Conservation (phyloP, 2,113 vertebrate genomes). For the Trachemys scripta region DNA sequence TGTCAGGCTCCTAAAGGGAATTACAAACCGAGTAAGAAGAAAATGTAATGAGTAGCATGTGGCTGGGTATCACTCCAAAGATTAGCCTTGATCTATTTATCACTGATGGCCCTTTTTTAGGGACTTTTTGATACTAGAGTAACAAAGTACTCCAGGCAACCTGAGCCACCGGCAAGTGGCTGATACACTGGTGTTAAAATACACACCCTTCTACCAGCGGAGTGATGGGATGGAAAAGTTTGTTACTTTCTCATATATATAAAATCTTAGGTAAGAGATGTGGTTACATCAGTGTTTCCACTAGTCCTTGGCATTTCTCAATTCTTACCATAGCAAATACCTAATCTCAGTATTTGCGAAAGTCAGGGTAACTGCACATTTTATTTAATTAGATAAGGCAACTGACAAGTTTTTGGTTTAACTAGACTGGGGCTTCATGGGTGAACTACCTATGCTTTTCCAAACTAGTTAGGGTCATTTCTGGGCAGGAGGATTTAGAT, state of each 20-base stretch:
- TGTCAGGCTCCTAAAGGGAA: neutral
- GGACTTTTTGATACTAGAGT: neutral
- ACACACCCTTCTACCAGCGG: neutral
- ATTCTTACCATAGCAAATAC: neutral
- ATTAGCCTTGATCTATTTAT: neutral
- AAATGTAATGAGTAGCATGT: rapidly evolving
- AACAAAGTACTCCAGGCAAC: neutral
- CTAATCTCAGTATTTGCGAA: no score
- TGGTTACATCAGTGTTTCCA: neutral
- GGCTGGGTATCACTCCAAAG: neutral
- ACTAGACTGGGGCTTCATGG: neutral
- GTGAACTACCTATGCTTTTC: neutral
- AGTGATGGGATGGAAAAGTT: neutral
- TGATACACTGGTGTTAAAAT: neutral
- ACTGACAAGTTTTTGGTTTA: neutral
- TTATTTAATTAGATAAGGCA: neutral
- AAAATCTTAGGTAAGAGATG: no score
- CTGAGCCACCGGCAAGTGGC: neutral
- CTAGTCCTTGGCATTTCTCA: neutral
- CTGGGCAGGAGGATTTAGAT: neutral
- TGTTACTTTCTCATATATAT: no score
- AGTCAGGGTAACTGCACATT: neutral
- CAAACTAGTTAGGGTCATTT: neutral
- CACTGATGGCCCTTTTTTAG: neutral
- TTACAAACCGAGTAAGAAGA: neutral